These are phyloP conservation scores for Chelonia mydas DNA, from an alignment of 2,797 vertebrate species.

Conservation along the genomic window DNA sequence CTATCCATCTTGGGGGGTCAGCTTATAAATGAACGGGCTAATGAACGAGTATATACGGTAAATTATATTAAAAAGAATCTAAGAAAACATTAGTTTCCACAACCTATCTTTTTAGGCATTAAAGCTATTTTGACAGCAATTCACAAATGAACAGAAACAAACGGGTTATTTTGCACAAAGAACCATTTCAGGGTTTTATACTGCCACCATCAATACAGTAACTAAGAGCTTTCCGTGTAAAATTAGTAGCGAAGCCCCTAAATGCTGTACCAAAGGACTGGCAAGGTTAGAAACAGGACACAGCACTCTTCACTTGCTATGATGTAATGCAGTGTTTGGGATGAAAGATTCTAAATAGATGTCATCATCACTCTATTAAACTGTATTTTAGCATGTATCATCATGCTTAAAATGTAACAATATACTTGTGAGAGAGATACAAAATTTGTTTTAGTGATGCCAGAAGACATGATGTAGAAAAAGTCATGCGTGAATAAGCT, in stretches of 20 bases:
- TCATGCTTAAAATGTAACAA: background rate
- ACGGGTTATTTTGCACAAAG: background rate
- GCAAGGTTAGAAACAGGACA: background rate
- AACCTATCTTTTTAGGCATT: background rate
- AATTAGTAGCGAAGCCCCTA: rapidly evolving
- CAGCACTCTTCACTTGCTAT: background rate
- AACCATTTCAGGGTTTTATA: background rate
- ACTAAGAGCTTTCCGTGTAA: background rate
- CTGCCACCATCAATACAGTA: background rate
- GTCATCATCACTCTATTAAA: background rate
- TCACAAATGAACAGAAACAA: background rate
- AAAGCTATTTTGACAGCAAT: background rate
- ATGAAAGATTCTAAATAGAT: background rate
- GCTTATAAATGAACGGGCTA: too few species aligned
- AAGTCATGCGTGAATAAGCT: background rate
- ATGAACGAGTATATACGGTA: too few species aligned
- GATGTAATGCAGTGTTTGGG: background rate
- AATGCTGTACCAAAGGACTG: background rate
- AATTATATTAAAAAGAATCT: background rate
- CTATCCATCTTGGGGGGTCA: too few species aligned
- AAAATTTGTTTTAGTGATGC: background rate
- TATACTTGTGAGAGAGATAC: background rate
- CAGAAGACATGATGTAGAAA: background rate
- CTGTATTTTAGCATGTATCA: background rate
- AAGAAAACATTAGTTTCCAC: background rate